Evolutionary conservation across 2,113 vertebrate genomes (phyloP), one percentile per base, ranked within the genome.

Genomic region (Hipposideros armiger): DNA sequence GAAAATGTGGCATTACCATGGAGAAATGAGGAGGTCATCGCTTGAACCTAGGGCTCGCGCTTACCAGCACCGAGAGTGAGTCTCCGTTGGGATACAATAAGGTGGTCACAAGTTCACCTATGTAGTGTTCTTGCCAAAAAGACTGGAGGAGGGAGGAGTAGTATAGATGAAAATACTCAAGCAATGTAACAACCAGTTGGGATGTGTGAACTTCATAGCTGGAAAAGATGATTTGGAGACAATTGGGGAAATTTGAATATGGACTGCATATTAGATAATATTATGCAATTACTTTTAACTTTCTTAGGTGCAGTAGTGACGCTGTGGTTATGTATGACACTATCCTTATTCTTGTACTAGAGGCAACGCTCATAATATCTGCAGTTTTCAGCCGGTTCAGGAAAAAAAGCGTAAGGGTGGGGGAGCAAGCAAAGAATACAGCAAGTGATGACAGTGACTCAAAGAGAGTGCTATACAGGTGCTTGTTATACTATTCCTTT

Each of bases 211-310:
- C 73, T 62, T 95, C 77, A 62, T 73, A 32, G 9, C 17, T 76
- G 6, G 66, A 26, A 72, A 66, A 87, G 36, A 73, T 70, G 42
- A 74, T 72, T 83, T 93, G n/a, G 60, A 73, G 80, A 76, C 45
- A 76, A 11, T 2, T 74, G 36, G 42, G 36, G 28, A 42, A 50
- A 58, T 56, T 73, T 74, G n/a, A 93, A 76, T 54, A 47, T 60
- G 22, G 24, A 26, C 17, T 73, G 47, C 24, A 11, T 81, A 15
- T 81, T 32, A 91, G 67, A 66, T 70, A 19, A 54, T 83, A 47
- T 72, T 76, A 45, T 62, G 30, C 47, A 54, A 60, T 88, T 81
- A n/a, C 45, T 86, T 40, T 73, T 82, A 13, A n/a, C 73, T 93
- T 76, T 74, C 56, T 91, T 69, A 62, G 22, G 5, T 78, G 16